Conservation (phyloP, 1,140 invertebrate genomes). For the Drosophila melanica region DNA sequence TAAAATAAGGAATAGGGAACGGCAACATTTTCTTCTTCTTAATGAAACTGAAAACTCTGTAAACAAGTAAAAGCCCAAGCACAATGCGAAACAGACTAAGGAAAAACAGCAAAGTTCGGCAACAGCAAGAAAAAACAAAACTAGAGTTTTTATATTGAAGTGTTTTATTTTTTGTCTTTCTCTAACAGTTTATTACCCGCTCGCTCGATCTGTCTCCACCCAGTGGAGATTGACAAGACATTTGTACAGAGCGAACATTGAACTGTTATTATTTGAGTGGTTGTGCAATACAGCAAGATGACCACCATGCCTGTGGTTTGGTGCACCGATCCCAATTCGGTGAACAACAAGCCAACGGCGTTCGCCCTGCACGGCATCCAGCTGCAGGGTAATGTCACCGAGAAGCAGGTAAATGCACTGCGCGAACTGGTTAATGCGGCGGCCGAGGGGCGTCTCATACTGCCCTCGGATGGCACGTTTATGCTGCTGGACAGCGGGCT, state of each 20-base stretch:
- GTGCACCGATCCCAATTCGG: constrained; percentile 84
- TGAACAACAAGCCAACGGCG: constrained; percentile 83
- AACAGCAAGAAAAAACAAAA: constrained; percentile 4
- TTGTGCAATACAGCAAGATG: constrained; percentile 51
- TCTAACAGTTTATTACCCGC: constrained; percentile 30
- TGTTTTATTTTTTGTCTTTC: constrained; percentile 17
- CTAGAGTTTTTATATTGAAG: constrained; percentile 14
- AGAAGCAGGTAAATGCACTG: constrained; percentile 82
- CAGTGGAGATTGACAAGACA: constrained; percentile 15
- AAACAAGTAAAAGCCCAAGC: constrained; percentile 14
- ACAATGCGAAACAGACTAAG: constrained; percentile 26
- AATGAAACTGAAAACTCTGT: constrained; percentile 1
- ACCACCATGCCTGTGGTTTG: constrained; percentile 82
- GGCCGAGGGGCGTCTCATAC: constrained; percentile 81
- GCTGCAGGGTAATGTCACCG: constrained; percentile 82
- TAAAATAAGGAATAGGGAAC: too few species aligned
- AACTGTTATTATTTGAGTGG: not conserved
- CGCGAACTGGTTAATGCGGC: constrained; percentile 82
- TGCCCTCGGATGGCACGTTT: constrained; percentile 82
- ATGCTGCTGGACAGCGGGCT: constrained; percentile 80
- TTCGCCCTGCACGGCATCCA: constrained; percentile 83
- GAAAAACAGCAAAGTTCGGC: constrained; percentile 19
- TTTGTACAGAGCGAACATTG: constrained; percentile 22
- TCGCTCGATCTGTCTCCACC: constrained; percentile 27
- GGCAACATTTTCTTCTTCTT: too few species aligned